A percentile compares a stretch with the other conserved stretches of the same genome.
phyloP scores from a whole-genome alignment of 2,113 vertebrate genomes.

The Dolichallabes microphthalmus region DNA sequence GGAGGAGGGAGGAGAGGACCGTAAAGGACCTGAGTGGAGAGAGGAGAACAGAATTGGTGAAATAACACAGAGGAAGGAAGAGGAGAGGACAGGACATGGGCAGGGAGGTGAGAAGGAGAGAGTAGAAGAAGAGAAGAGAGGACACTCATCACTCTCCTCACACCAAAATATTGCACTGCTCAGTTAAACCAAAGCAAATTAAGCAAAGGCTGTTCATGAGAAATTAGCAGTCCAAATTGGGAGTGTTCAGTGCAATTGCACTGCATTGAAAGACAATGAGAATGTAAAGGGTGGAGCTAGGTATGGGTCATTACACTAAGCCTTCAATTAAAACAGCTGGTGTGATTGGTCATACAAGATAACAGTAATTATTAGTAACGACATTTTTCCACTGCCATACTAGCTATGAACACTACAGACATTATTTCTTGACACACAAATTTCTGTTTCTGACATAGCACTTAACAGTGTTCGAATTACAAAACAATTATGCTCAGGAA shows the following conservation, averaged over 20 bases:
- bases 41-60: background rate
- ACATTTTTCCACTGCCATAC: background rate
- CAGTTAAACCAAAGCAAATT: background rate
- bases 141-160: background rate
- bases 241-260: background rate
- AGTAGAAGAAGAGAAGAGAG: background rate
- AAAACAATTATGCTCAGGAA: background rate
- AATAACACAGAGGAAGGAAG: background rate
- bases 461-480: background rate
- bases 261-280: background rate
- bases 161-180: background rate
- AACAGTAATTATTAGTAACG: background rate
- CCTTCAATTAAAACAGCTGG: background rate
- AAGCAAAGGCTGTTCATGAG: background rate
- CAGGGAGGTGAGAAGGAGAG: constrained; percentile 9
- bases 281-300: background rate
- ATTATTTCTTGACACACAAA: background rate
- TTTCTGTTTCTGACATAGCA: background rate
- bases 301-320: background rate
- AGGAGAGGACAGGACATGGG: background rate
- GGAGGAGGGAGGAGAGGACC: too few relatives aligned
- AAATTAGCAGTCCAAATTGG: background rate
- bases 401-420: background rate
- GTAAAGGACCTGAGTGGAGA: background rate
- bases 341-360: background rate